Evolutionary conservation across 2,888 invertebrate species (phyloP).

Genomic region (Malachius bipustulatus): DNA sequence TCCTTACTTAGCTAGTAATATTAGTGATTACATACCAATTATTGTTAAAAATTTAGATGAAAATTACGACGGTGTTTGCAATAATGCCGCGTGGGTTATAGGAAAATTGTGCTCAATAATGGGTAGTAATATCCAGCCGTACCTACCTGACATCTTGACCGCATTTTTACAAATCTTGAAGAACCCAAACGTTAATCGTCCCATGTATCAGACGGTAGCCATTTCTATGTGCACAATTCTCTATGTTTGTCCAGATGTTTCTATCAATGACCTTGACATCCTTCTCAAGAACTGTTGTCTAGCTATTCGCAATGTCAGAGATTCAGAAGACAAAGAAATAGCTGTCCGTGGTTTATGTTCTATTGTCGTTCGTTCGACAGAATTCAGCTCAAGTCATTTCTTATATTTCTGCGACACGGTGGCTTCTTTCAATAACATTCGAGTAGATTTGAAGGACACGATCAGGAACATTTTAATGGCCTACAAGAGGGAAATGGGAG

Average conservation of each 20-base stretch:
- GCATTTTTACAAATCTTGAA: conserved; percentile 90
- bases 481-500: conserved; percentile 92
- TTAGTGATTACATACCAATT: conserved; percentile 90
- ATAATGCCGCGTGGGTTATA: conserved; percentile 99
- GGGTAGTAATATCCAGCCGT: conserved; percentile 83
- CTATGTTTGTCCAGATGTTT: conserved; percentile 94
- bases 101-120: conserved; percentile 95
- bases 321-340: conserved; percentile 98
- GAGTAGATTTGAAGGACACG: conserved; percentile 92
- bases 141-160: conserved; percentile 75
- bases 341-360: conserved; percentile 98
- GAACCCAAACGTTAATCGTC: conserved; percentile 88
- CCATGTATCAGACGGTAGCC: conserved; percentile 96
- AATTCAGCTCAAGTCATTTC: conserved; percentile 90
- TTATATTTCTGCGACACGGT: conserved; percentile 99
- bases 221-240: conserved; percentile 99
- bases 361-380: conserved; percentile 94
- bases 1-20: conserved; percentile 86
- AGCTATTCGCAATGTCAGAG: conserved; percentile 91
- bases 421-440: conserved; percentile 77
- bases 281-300: conserved; percentile 99
- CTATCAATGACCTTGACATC: conserved; percentile 68
- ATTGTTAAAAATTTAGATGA: conserved; percentile 94
- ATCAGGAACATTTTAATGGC: conserved; percentile 85
- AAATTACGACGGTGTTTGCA: conserved; percentile 93